These are phyloP conservation scores for Hippopotamus amphibius DNA, from an alignment of 2,113 vertebrate species.

Conservation along the genomic window DNA sequence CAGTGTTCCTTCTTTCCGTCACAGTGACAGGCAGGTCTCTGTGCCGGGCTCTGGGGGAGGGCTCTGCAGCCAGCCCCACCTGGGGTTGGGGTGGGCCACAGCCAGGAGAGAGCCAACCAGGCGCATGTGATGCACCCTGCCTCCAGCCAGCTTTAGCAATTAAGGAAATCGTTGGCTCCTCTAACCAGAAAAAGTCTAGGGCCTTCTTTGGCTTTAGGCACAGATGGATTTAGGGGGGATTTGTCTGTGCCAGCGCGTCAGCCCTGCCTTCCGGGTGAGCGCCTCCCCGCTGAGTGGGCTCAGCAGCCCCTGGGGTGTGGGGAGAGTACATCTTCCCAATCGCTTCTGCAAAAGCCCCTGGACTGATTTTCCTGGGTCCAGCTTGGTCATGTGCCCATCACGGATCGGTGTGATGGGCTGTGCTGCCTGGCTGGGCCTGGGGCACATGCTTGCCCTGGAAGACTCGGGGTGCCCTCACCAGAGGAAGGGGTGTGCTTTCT, in stretches of 20 bases:
- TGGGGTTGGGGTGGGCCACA: not conserved
- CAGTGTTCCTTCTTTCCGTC: not conserved
- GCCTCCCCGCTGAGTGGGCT: not conserved
- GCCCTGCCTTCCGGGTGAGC: not conserved
- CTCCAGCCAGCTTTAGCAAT: not conserved
- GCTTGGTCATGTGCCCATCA: not conserved
- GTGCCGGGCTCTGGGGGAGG: not conserved
- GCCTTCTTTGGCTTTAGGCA: constrained; percentile 2
- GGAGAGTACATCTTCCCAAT: not conserved
- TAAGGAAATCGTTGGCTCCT: not conserved
- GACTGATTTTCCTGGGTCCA: not conserved
- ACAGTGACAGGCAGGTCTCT: not conserved
- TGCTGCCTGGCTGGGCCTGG: not conserved
- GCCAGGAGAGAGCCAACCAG: not conserved
- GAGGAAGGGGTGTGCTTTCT: not conserved
- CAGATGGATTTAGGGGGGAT: not conserved
- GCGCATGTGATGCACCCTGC: not conserved
- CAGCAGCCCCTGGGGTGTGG: not conserved
- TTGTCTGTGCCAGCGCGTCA: not conserved
- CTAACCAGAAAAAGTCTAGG: not conserved
- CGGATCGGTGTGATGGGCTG: not conserved
- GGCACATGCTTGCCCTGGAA: not conserved
- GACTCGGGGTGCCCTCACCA: not conserved
- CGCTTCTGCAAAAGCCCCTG: not conserved
- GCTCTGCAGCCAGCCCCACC: not conserved